Percentiles rank a stretch among this genome's conserved stretches.
Conservation (phyloP, 2,113 vertebrate genomes). For the Paralichthys olivaceus region DNA sequence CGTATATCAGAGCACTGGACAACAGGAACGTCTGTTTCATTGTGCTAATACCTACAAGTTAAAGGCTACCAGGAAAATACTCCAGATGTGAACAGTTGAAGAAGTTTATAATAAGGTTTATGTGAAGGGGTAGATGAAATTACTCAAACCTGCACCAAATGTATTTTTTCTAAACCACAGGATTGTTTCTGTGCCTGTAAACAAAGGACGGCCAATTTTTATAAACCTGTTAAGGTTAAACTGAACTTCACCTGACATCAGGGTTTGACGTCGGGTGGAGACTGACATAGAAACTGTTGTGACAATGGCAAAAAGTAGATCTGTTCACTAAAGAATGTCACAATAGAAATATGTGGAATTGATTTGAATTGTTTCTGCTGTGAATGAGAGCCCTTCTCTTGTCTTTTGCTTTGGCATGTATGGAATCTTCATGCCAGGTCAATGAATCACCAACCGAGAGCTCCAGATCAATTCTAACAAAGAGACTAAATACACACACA, state of each 20-base stretch:
- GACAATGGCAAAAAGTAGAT: neutral
- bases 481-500: slow-evolving; percentile 10
- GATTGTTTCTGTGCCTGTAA: too few relatives aligned
- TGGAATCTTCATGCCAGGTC: slow-evolving; percentile 41
- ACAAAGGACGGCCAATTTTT: too few relatives aligned
- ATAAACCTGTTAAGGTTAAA: neutral
- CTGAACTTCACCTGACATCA: neutral
- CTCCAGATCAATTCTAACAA: slow-evolving; percentile 40
- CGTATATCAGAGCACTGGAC: neutral
- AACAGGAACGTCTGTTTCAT: neutral
- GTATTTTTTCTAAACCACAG: too few relatives aligned
- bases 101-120: too few relatives aligned
- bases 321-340: slow-evolving; percentile 17
- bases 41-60: neutral
- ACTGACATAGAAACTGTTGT: neutral
- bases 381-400: slow-evolving; percentile 21
- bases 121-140: too few relatives aligned
- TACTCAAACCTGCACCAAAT: too few relatives aligned
- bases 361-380: slow-evolving; percentile 25
- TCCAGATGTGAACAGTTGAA: too few relatives aligned
- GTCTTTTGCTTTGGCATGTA: slow-evolving; percentile 35
- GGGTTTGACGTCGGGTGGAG: neutral
- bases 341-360: slow-evolving; percentile 4
- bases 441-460: slow-evolving; percentile 29
- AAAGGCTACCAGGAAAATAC: neutral